Evolutionary conservation across 2,113 vertebrate genomes (phyloP), one percentile per base, ranked within the genome.

Genomic region (Platysteira castanea): DNA sequence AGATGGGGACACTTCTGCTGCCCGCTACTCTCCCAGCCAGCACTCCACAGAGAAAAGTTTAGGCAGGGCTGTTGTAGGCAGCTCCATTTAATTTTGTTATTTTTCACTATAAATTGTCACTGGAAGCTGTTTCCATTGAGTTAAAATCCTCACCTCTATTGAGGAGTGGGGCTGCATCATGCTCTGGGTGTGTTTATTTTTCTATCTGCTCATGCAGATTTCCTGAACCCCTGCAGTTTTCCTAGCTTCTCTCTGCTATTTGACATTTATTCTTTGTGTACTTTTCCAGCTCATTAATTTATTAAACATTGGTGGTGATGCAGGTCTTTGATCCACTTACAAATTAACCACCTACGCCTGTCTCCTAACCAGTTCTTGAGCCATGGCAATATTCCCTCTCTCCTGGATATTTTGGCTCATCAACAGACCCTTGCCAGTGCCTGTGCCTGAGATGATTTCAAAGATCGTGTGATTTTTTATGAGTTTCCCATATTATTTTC

Each of bases 241-340:
- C 78, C 76, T 41, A 30, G 71, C 54, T 74, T 70, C 60, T 84
- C 30, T 70, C 44, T 64, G 47, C 19, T 60, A 31, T 71, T 84
- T 87, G 74, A 81, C 77, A 24, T 63, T 91, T 81, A 78, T 64
- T 87, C 65, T 78, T 71, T 39, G 22, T 33, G 60, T 82, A 47
- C 41, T 93, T 91, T 95, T 89, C 80, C 79, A 49, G 67, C 44
- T 89, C 56, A 75, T 90, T 93, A 89, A 89, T 89, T 87, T 77
- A 81, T 97, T 89, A 95, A 95, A 60, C 71, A 67, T 74, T 76
- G 84, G 5, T 2, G 3, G 56, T 81, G 77, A 92, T 59, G 24
- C 46, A 74, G 49, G 23, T 54, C 71, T 95, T 90, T 37, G 54
- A 88, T 73, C 42, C 59, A 84, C 46, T 87, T 57, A 93, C 89